These are phyloP conservation scores for Gopherus evgoodei DNA, from an alignment of 2,113 vertebrate genomes.

Conservation along the genomic window DNA sequence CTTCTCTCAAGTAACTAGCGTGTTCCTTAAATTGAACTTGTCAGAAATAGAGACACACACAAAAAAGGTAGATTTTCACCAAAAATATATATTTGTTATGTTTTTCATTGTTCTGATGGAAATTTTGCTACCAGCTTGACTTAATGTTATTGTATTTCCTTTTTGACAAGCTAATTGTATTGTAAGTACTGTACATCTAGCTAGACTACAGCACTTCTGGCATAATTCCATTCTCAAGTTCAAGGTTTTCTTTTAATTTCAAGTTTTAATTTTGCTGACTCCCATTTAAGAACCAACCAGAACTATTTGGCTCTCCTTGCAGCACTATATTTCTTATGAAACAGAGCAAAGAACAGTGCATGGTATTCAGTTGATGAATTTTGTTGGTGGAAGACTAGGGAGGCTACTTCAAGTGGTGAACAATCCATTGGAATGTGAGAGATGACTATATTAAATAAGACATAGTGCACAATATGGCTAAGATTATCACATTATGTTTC, in stretches of 20 bases:
- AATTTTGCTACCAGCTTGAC: neutral
- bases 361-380: slow-evolving; percentile 43
- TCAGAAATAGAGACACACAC: neutral
- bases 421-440: slow-evolving; percentile 14
- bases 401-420: slow-evolving; percentile 47
- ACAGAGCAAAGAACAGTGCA: slow-evolving; percentile 28
- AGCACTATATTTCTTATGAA: slow-evolving; percentile 18
- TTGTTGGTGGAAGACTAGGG: slow-evolving; percentile 20
- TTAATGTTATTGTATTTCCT: neutral
- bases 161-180: slow-evolving; percentile 28
- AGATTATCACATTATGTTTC: neutral
- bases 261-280: slow-evolving; percentile 48
- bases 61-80: neutral
- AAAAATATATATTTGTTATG: neutral
- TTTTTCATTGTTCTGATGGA: neutral
- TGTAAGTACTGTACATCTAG: neutral
- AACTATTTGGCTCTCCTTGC: slow-evolving; percentile 43
- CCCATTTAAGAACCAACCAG: neutral
- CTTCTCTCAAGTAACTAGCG: neutral
- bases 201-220: neutral
- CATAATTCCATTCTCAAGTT: neutral
- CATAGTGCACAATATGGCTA: neutral
- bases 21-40: neutral
- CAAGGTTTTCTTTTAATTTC: neutral
- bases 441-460: neutral